phyloP scores from a whole-genome alignment of 2,113 vertebrate species.

The Enhydra lutris region DNA sequence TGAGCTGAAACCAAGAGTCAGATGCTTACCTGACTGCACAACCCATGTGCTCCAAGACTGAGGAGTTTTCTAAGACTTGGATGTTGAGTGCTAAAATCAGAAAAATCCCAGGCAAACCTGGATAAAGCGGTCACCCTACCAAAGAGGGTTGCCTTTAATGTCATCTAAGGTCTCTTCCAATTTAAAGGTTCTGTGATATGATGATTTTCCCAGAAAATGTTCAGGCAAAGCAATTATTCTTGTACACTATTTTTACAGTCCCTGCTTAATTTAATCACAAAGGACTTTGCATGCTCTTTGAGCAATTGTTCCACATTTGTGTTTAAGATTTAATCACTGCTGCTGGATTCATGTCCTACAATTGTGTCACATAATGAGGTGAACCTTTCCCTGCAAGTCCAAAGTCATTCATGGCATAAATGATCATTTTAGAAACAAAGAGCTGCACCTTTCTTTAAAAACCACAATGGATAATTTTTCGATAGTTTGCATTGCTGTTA shows the following conservation, averaged over 20 bases:
- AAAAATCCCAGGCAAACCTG: background rate
- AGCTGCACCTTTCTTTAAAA: constrained; percentile 31
- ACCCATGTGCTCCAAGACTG: background rate
- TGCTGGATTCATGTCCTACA: background rate
- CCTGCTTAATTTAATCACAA: background rate
- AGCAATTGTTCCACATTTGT: constrained; percentile 18
- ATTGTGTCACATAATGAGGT: rapidly evolving
- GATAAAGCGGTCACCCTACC: background rate
- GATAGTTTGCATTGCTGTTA: constrained; percentile 7
- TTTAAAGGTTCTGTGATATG: background rate
- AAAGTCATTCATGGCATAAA: constrained; percentile 32
- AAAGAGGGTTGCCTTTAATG: background rate
- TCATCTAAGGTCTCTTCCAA: background rate
- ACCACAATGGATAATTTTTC: constrained; percentile 16
- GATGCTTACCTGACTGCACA: background rate
- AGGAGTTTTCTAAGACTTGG: background rate
- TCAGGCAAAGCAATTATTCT: background rate
- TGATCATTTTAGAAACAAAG: constrained; percentile 11
- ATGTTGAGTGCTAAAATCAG: background rate
- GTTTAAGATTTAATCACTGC: background rate
- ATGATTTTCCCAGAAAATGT: constrained; percentile 18
- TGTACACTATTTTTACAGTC: background rate
- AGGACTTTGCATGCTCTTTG: background rate
- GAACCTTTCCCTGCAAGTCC: background rate
- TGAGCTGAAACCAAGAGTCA: background rate